Conservation (phyloP, 2,113 vertebrate species). For the Glareola pratincola region DNA sequence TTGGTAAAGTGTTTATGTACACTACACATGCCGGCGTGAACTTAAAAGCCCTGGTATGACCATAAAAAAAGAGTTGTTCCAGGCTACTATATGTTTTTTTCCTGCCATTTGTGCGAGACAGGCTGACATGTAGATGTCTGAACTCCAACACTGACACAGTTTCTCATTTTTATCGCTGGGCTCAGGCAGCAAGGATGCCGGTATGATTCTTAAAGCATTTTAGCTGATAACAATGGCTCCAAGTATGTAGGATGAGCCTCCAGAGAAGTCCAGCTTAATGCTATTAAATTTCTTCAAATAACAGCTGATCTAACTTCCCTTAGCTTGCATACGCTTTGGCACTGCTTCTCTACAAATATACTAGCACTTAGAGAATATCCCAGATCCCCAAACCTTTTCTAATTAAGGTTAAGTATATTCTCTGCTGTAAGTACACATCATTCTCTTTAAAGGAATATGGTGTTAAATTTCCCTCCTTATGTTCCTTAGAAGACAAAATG, state of each 20-base stretch:
- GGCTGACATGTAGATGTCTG: accelerated
- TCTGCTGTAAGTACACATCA: background rate
- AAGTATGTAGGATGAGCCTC: background rate
- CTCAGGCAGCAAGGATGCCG: background rate
- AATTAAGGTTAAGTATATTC: background rate
- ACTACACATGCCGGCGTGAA: background rate
- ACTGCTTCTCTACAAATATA: background rate
- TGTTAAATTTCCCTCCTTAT: background rate
- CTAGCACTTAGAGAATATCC: background rate
- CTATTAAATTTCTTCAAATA: background rate
- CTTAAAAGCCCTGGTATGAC: background rate
- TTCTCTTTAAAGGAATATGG: background rate
- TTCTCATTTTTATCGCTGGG: background rate
- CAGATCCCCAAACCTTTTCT: background rate
- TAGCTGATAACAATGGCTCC: background rate
- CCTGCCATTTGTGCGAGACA: background rate
- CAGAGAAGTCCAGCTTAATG: background rate
- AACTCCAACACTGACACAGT: background rate
- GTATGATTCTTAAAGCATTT: background rate
- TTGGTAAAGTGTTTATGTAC: background rate
- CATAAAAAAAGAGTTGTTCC: background rate
- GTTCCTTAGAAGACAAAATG: background rate
- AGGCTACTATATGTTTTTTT: background rate
- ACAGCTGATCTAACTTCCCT: background rate
- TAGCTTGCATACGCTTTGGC: background rate